phyloP scores from a whole-genome alignment of 2,888 invertebrate genomes.

The Erpobdella octoculata region DNA sequence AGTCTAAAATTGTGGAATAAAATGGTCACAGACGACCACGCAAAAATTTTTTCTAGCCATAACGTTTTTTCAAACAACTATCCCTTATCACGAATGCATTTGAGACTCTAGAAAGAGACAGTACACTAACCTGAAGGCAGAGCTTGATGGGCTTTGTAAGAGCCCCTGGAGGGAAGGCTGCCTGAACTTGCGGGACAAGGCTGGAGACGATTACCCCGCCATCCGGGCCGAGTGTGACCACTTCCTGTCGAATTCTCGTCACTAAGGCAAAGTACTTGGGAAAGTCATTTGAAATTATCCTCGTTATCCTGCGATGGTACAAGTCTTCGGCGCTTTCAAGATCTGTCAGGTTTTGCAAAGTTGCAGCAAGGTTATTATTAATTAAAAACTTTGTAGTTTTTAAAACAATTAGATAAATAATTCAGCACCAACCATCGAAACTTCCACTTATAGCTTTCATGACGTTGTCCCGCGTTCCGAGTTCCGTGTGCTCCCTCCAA shows the following conservation, averaged over 20 bases:
- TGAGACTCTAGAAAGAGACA: background rate
- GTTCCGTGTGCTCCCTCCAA: conserved; percentile 93
- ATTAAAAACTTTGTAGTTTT: background rate
- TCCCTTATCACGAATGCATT: too few relatives aligned
- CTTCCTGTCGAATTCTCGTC: conserved; percentile 68
- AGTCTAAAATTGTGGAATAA: conserved; percentile 62
- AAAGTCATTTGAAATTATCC: conserved; percentile 94
- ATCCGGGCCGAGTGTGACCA: conserved; percentile 95
- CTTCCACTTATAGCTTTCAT: conserved; percentile 86
- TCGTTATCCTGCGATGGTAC: conserved; percentile 82
- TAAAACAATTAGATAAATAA: background rate
- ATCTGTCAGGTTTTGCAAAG: conserved; percentile 55
- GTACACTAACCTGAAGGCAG: conserved; percentile 82
- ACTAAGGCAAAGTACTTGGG: conserved; percentile 98
- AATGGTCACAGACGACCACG: background rate
- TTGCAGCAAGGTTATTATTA: background rate
- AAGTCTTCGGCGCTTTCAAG: conserved; percentile 59
- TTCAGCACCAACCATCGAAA: conserved; percentile 32
- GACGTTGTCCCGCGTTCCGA: conserved; percentile 88
- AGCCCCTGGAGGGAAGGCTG: conserved; percentile 96
- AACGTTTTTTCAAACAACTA: too few relatives aligned
- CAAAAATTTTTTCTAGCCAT: too few relatives aligned
- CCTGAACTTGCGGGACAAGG: conserved; percentile 97
- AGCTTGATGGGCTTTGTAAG: conserved; percentile 99
- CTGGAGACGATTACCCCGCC: conserved; percentile 98